Evolutionary conservation across 92 coral and sea anemone genomes (phyloP), one percentile per base, ranked within the genome.

Genomic region (Galaxea fascicularis): DNA sequence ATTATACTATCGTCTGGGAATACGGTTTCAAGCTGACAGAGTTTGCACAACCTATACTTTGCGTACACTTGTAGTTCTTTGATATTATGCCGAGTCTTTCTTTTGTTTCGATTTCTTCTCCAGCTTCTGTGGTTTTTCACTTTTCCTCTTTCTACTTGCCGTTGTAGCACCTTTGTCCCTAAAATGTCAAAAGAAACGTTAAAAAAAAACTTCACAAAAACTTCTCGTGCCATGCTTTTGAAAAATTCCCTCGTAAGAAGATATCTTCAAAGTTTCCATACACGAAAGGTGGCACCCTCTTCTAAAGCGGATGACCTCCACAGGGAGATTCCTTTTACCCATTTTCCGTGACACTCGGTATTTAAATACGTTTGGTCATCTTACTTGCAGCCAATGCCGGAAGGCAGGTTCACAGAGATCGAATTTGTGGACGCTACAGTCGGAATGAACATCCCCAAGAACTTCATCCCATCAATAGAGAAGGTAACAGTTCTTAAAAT

Each of bases 361-460:
- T 22, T 60, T 12, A 8, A 10, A 65, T 4, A 10, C 6, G 0
- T 44, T 22, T 29, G 17, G 18, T 13, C 71, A 14, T 17, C 22
- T 78, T 21, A 21, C 68, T 30, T 45, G 8, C 63, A 96, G 99
- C 98, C 98, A 18, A 89, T 96, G 93, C 94, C 98, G 26, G 93
- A 89, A 67, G 95, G 93, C 52, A 85, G 91, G 17, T 57, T 91
- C 64, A 94, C 98, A 46, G 90, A 95, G 66, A 83, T 86, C 46
- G 98, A 96, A 62, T 96, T 96, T 86, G 87, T 91, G 67, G 95
- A 96, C 71, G 98, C 97, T 9, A 96, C 99, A 21, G 91, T 96
- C 18, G 99, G 99, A 51, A 96, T 96, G 99, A 96, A 96, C 80
- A 96, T 96, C 64, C 99, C 99, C 47, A 94, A 91, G 77, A 96